These are phyloP conservation scores for Mellilla xanthometata DNA, from an alignment of 2,888 invertebrate genomes.

Conservation along the genomic window DNA sequence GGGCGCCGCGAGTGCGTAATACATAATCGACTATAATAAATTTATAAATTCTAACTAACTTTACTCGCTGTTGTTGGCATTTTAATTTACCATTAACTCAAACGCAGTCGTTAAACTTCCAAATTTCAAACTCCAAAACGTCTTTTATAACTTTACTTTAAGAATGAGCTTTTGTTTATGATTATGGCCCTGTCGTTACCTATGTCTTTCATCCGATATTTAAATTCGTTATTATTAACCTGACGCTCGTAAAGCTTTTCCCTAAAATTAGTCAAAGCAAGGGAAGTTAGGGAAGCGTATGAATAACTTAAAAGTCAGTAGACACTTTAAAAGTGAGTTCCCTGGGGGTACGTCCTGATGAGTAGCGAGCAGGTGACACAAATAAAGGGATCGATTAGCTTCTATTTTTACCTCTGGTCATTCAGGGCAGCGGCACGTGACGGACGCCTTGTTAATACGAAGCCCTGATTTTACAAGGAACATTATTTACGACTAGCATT, in stretches of 20 bases:
- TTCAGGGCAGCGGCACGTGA: slow-evolving; percentile 44
- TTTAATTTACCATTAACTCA: slow-evolving; percentile 33
- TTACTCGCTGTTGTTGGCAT: slow-evolving; percentile 39
- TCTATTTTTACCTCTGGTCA: slow-evolving; percentile 75
- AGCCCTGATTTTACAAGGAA: slow-evolving; percentile 26
- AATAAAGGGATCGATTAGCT: slow-evolving; percentile 77
- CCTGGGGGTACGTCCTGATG: slow-evolving; percentile 31
- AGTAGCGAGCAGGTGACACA: slow-evolving; percentile 67
- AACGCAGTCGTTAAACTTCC: slow-evolving; percentile 32
- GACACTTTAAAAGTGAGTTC: slow-evolving; percentile 28
- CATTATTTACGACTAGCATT: slow-evolving; percentile 22
- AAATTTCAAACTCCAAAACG: slow-evolving; percentile 31
- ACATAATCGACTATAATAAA: slow-evolving; percentile 52
- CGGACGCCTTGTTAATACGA: slow-evolving; percentile 24
- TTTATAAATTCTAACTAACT: slow-evolving; percentile 44
- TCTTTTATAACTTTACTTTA: slow-evolving; percentile 31
- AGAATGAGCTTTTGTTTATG: slow-evolving; percentile 27
- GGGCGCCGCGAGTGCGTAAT: slow-evolving; percentile 47
- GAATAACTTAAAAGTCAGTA: slow-evolving; percentile 16
- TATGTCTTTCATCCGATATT: slow-evolving; percentile 29
- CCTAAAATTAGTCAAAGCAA: slow-evolving; percentile 15
- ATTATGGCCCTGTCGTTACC: slow-evolving; percentile 17
- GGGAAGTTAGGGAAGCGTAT: slow-evolving; percentile 13
- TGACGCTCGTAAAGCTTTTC: slow-evolving; percentile 11
- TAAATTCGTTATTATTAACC: slow-evolving; percentile 14